phyloP scores from a whole-genome alignment of 2,113 vertebrate species.

The Synodontis membranacea region DNA sequence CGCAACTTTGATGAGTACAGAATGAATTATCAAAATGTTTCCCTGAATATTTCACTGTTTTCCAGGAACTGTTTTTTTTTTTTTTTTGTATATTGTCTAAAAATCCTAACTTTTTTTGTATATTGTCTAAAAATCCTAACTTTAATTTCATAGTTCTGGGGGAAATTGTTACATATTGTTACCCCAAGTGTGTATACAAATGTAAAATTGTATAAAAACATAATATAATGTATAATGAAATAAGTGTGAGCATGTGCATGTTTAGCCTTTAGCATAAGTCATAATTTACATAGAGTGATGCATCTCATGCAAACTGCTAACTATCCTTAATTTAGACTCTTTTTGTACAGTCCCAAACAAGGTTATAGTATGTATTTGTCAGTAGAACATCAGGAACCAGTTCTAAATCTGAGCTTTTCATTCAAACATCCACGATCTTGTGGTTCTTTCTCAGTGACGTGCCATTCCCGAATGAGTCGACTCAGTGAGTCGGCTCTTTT shows the following conservation, averaged over 20 bases:
- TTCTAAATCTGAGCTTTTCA: neutral
- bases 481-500: neutral
- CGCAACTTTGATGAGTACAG: neutral
- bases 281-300: neutral
- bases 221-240: neutral
- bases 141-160: too few relatives aligned
- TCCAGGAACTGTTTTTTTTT: neutral
- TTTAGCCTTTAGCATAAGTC: too few relatives aligned
- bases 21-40: neutral
- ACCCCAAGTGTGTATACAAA: neutral
- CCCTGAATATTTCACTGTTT: neutral
- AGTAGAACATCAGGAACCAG: neutral
- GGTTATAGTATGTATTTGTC: too few relatives aligned
- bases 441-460: neutral
- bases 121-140: too few relatives aligned
- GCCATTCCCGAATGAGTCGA: neutral
- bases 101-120: too few relatives aligned
- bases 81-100: too few relatives aligned
- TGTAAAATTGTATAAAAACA: neutral
- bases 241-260: neutral
- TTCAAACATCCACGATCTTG: neutral
- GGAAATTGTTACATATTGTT: too few relatives aligned
- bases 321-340: neutral
- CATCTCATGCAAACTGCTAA: neutral
- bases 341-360: neutral